These are phyloP conservation scores for Zaprionus lachaisei DNA, from an alignment of 1,140 invertebrate genomes.

Conservation along the genomic window DNA sequence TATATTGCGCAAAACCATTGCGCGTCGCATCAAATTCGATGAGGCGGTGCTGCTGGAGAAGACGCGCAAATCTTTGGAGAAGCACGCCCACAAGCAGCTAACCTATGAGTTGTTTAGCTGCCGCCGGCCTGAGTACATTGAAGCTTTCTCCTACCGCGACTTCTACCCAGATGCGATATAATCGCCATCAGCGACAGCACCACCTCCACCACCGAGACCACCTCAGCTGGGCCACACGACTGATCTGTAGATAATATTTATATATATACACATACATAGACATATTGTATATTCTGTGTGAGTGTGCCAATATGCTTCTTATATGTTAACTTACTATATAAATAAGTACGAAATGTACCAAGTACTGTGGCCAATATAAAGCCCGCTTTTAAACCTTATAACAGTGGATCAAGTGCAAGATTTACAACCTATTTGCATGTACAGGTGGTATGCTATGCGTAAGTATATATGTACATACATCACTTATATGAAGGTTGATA, in stretches of 20 bases:
- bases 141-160: slow-evolving; percentile 75
- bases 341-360: too few relatives aligned
- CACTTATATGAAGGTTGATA: too few relatives aligned
- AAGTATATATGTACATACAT: too few relatives aligned
- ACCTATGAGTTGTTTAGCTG: slow-evolving; percentile 70
- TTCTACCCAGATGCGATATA: slow-evolving; percentile 68
- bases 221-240: slow-evolving; percentile 46
- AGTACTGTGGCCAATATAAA: too few relatives aligned
- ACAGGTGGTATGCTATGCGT: too few relatives aligned
- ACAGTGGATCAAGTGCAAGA: too few relatives aligned
- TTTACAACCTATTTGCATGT: too few relatives aligned
- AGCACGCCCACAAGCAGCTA: slow-evolving; percentile 53
- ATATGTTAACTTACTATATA: too few relatives aligned
- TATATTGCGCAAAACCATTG: slow-evolving; percentile 70
- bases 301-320: too few relatives aligned
- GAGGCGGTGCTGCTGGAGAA: slow-evolving; percentile 67
- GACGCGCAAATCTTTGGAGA: slow-evolving; percentile 71
- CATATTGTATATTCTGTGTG: too few relatives aligned
- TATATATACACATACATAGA: not conserved
- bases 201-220: slow-evolving; percentile 11
- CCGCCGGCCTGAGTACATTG: slow-evolving; percentile 68
- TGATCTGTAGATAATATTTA: slow-evolving; percentile 71
- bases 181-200: not conserved
- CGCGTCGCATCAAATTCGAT: slow-evolving; percentile 69
- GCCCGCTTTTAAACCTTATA: too few relatives aligned